Evolutionary conservation across 2,888 invertebrate genomes (phyloP).

Genomic region (Scaptomyza polygonia): DNA sequence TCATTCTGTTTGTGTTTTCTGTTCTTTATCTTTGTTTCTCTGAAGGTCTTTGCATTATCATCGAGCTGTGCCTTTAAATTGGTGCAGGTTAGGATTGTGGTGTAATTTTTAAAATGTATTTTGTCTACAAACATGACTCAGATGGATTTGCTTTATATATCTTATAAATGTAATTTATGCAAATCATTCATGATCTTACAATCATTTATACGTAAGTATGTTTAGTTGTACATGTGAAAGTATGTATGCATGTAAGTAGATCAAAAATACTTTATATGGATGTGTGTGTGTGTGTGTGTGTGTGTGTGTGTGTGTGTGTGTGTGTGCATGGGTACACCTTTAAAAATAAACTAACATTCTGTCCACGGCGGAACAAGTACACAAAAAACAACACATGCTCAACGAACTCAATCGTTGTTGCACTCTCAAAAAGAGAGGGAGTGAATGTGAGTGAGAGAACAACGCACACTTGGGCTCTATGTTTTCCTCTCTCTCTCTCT

Average conservation of each 20-base stretch:
- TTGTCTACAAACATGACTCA: constrained; percentile 23
- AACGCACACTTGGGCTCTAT: constrained; percentile 5
- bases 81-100: constrained; percentile 70
- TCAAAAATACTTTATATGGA: constrained; percentile 5
- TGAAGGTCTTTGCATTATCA: constrained; percentile 24
- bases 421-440: constrained; percentile 20
- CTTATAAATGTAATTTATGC: neutral
- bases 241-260: constrained; percentile 8
- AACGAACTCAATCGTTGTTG: constrained; percentile 31
- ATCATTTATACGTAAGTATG: neutral
- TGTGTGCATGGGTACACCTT: neutral
- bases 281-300: neutral
- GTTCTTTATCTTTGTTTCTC: constrained; percentile 4
- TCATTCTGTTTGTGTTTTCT: constrained; percentile 11
- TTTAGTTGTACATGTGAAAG: too few relatives aligned
- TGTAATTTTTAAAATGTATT: constrained; percentile 11
- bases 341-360: constrained; percentile 14
- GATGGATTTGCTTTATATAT: neutral
- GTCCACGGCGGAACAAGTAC: constrained; percentile 2
- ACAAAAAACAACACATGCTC: constrained; percentile 15
- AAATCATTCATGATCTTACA: constrained; percentile 3
- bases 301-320: neutral
- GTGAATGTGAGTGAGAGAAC: constrained; percentile 21
- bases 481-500: neutral
- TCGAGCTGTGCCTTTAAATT: constrained; percentile 45